phyloP scores from a whole-genome alignment of 2,113 vertebrate genomes.

The Sinocyclocheilus rhinocerous region DNA sequence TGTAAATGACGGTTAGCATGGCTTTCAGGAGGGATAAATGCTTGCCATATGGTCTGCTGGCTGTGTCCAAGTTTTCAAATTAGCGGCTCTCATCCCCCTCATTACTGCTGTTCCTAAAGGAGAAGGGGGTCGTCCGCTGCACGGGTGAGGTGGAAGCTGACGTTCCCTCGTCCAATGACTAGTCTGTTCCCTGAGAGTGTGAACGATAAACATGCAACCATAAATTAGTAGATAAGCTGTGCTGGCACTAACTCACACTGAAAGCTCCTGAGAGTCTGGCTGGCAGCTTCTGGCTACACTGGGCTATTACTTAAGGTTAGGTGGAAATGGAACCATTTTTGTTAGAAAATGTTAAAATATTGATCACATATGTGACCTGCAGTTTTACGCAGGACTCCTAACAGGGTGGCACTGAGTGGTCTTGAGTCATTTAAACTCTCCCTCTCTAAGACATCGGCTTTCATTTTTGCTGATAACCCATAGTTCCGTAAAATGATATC shows the following conservation, averaged over 20 bases:
- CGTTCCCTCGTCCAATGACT: conserved; percentile 42
- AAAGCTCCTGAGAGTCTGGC: conserved; percentile 33
- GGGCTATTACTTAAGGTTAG: neutral
- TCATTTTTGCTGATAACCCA: too few relatives aligned
- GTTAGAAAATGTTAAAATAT: neutral
- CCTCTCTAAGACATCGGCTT: too few relatives aligned
- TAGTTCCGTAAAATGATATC: too few relatives aligned
- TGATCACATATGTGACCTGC: neutral
- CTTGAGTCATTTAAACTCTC: too few relatives aligned
- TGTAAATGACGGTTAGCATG: conserved; percentile 92
- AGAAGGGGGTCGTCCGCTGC: conserved; percentile 36
- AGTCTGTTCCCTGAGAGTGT: conserved; percentile 49
- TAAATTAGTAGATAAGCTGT: conserved; percentile 53
- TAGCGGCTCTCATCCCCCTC: conserved; percentile 88
- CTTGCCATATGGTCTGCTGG: conserved; percentile 95
- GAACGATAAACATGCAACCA: conserved; percentile 19
- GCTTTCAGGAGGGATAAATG: conserved; percentile 96
- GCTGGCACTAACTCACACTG: conserved; percentile 19
- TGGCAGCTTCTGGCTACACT: conserved; percentile 18
- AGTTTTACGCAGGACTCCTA: neutral
- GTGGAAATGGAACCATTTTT: neutral
- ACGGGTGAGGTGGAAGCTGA: conserved; percentile 31
- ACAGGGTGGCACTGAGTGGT: too few relatives aligned
- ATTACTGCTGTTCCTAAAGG: conserved; percentile 76
- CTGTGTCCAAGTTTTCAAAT: conserved; percentile 92